phyloP scores from a whole-genome alignment of 1,140 invertebrate genomes.

The Hypsibius dujardini region DNA sequence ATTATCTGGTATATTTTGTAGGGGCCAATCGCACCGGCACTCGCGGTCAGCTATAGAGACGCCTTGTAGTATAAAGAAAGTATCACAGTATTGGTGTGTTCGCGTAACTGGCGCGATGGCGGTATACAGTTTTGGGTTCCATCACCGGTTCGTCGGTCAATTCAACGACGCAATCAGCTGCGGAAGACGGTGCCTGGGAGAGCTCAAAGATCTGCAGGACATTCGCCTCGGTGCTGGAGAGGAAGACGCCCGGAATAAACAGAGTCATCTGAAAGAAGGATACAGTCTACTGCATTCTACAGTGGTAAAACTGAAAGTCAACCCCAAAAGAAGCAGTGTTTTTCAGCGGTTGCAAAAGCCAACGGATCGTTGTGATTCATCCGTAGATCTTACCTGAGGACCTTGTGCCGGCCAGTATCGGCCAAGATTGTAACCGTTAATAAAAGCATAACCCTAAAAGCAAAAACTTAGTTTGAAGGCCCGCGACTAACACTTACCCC shows the following conservation, averaged over 20 bases:
- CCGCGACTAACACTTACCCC: too few species aligned
- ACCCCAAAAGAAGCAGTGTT: background rate
- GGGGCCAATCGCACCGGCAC: too few species aligned
- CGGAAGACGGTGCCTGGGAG: background rate
- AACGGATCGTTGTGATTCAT: background rate
- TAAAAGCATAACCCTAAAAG: conserved; percentile 34
- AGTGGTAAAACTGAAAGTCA: background rate
- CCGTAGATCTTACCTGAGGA: conserved; percentile 38
- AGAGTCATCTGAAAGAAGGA: conserved; percentile 39
- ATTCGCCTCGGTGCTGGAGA: conserved; percentile 25
- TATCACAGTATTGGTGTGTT: too few species aligned
- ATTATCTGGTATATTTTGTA: too few species aligned
- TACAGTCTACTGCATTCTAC: too few species aligned
- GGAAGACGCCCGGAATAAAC: conserved; percentile 44
- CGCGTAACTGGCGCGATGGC: too few species aligned
- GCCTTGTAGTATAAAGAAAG: too few species aligned
- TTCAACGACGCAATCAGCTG: background rate
- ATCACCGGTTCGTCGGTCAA: too few species aligned
- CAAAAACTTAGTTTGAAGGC: too few species aligned
- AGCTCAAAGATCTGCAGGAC: background rate
- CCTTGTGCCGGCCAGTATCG: conserved; percentile 56
- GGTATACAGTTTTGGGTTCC: too few species aligned
- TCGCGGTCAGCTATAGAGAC: too few species aligned
- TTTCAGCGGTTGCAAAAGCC: background rate
- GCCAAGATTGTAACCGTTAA: conserved; percentile 54